Evolutionary conservation across 2,113 vertebrate genomes (phyloP).

Genomic region (Ellobius talpinus): DNA sequence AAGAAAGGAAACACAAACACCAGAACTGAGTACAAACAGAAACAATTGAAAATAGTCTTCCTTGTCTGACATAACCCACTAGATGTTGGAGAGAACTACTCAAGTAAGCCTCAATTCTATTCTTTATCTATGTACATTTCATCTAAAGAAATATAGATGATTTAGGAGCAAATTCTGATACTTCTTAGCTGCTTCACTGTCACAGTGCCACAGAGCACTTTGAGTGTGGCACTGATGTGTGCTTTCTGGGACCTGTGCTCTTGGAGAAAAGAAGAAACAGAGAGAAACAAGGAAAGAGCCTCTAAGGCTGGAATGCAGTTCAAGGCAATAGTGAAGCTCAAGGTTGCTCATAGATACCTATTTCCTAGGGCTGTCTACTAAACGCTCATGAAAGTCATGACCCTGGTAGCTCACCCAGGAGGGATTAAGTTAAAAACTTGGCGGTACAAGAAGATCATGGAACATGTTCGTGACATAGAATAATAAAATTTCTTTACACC

Average conservation of each 20-base stretch:
- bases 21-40: conserved; percentile 37
- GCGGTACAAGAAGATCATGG: not conserved
- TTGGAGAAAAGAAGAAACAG: not conserved
- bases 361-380: not conserved
- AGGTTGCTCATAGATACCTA: not conserved
- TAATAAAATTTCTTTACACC: not conserved
- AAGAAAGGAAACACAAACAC: not conserved
- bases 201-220: not conserved
- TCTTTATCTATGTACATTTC: not conserved
- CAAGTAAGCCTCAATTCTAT: not conserved
- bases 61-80: not conserved
- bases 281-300: not conserved
- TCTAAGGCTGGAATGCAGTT: not conserved
- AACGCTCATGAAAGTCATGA: not conserved
- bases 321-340: not conserved
- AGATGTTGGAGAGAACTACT: not conserved
- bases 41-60: conserved; percentile 26
- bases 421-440: not conserved
- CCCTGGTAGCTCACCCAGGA: not conserved
- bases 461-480: not conserved
- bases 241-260: not conserved
- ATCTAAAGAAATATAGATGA: not conserved
- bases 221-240: not conserved
- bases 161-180: not conserved
- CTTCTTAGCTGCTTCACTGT: not conserved